These are phyloP conservation scores for Drosophila insularis DNA, from an alignment of 1,140 invertebrate genomes.

Conservation along the genomic window DNA sequence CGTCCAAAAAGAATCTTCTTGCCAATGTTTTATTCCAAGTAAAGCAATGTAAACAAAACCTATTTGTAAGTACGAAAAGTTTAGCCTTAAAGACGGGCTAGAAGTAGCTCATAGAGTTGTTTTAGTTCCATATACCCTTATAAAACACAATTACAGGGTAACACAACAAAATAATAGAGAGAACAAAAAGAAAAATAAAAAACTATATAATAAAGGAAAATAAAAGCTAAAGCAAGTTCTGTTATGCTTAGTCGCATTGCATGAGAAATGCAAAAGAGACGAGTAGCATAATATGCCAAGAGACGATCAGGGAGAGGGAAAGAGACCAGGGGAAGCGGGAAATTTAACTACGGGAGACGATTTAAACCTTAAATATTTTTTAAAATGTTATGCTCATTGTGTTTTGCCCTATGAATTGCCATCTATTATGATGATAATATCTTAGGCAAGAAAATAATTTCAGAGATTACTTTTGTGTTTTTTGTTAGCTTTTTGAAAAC, in stretches of 20 bases:
- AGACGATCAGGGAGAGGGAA: neutral
- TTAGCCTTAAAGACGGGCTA: too few species aligned
- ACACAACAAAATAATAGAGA: too few species aligned
- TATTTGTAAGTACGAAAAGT: too few species aligned
- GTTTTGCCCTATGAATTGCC: slow-evolving; percentile 17
- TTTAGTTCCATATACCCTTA: too few species aligned
- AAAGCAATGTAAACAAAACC: too few species aligned
- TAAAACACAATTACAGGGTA: too few species aligned
- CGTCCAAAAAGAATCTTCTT: too few species aligned
- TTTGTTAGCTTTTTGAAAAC: neutral
- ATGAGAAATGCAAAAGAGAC: slow-evolving; percentile 16
- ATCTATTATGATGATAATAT: slow-evolving; percentile 50
- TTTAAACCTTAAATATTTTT: slow-evolving; percentile 32
- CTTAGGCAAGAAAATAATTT: slow-evolving; percentile 15
- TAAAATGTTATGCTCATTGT: slow-evolving; percentile 45
- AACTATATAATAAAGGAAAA: slow-evolving; percentile 26
- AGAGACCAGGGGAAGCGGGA: slow-evolving; percentile 17
- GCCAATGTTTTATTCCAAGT: too few species aligned
- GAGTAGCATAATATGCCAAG: neutral
- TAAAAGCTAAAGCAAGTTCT: slow-evolving; percentile 59
- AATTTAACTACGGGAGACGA: slow-evolving; percentile 48
- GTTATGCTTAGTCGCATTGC: slow-evolving; percentile 66
- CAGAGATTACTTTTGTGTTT: neutral
- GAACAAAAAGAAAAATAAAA: slow-evolving; percentile 5
- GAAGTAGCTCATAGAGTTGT: too few species aligned